A percentile compares a stretch with the other conserved stretches of the same genome.
Evolutionary conservation across 2,888 invertebrate species (phyloP).

Genomic region (Latrodectus hesperus): DNA sequence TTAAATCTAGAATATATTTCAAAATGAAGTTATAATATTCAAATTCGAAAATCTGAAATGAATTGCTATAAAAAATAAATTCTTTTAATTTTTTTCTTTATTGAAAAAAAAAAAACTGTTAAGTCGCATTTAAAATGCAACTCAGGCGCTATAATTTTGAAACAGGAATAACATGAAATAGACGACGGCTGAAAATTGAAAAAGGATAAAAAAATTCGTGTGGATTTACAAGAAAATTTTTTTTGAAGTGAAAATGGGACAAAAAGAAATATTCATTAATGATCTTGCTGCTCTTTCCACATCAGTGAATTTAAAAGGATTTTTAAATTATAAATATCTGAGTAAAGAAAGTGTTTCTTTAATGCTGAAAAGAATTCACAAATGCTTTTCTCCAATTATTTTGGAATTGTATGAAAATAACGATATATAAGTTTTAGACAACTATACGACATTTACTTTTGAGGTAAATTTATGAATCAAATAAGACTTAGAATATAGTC

Average conservation of each 20-base stretch:
- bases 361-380: not conserved
- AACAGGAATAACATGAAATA: conserved; percentile 23
- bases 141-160: conserved; percentile 34
- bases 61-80: not conserved
- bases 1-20: not conserved
- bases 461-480: too few species aligned
- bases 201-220: not conserved
- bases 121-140: conserved; percentile 8
- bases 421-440: not conserved
- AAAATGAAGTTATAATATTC: conserved; percentile 2
- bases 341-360: not conserved
- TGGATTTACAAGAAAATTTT: not conserved
- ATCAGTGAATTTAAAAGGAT: conserved; percentile 15
- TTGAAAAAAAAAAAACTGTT: conserved; percentile 20
- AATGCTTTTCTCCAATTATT: conserved; percentile 30
- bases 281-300: conserved; percentile 45
- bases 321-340: not conserved
- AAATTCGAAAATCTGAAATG: not conserved
- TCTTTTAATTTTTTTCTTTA: not conserved
- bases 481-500: too few species aligned
- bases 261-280: conserved; percentile 27
- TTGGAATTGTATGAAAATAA: not conserved
- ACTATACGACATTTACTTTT: not conserved
- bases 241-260: not conserved
- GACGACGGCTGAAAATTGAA: not conserved